Base-by-base conservation (phyloP, 2,888 invertebrate species). In the Sinhomidia bicolor region DNA sequence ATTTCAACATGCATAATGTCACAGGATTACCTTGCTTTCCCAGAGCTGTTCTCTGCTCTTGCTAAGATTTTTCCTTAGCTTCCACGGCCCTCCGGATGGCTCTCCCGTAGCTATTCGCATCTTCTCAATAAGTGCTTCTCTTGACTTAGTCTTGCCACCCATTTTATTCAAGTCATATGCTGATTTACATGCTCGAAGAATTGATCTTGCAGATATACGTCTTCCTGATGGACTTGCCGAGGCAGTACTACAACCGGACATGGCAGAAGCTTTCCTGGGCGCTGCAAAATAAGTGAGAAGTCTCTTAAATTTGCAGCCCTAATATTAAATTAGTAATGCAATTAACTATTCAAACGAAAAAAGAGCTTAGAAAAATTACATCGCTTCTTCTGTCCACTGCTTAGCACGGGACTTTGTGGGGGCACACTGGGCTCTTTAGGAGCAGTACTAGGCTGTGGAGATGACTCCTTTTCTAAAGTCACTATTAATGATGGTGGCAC, bases 41-140 rank as follows among this genome's bases (percentile, higher is more conserved):
- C 92, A 92, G 17, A 92, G 89, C 79, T 92, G 91, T 74, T 92
- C 92, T 29, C 92, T 87, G 32, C 91, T 92, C 89, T 92, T 92
- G 57, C 91, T 92, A 54, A 92, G 76, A 86, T 90, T 90, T 20
- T 90, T 90, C 36, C 90, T 86, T 17, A 90, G 51, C 79, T 90
- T 89, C 90, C 90, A 90, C n/a, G 87, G 86, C 4, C 85, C 82
- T 23, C 88, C 85, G n/a, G 81, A 81, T n/a, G 87, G 81, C 23
- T 86, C 89, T 7, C 89, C 89, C 1, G 90, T 87, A 12, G 89
- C 90, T 3, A 89, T 88, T 36, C 90, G 85, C 89, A 92, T 89
- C 76, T 91, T 91, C 80, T 91, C 91, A 60, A 91, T 89, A 26
- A 92, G 68, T 26, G 89, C 90, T 54, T 92, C 91, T 41, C 92